A percentile compares a stretch with the other conserved stretches of the same genome.
These are phyloP conservation scores for Myiotriccus ornatus DNA, from an alignment of 2,797 vertebrate genomes.

Conservation along the genomic window DNA sequence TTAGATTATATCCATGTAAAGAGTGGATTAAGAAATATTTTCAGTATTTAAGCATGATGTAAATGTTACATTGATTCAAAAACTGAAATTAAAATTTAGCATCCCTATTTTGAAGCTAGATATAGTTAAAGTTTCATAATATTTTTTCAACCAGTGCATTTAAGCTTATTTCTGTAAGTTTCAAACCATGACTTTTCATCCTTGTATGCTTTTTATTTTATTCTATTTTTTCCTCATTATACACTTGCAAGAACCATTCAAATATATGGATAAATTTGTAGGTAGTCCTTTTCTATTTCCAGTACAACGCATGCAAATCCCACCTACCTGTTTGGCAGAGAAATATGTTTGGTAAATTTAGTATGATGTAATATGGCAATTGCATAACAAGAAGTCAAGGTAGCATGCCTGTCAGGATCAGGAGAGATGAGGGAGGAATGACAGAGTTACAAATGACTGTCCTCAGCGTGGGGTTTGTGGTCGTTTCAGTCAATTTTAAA, in stretches of 20 bases:
- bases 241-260: neutral
- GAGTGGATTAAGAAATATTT: neutral
- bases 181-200: neutral
- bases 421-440: neutral
- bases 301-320: neutral
- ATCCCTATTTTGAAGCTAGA: neutral
- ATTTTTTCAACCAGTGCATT: neutral
- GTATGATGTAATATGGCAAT: neutral
- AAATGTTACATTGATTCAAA: neutral
- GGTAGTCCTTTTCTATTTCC: neutral
- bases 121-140: neutral
- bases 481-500: neutral
- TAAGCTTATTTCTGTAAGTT: neutral
- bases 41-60: neutral
- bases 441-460: constrained; percentile 3
- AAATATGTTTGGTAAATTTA: constrained; percentile 33
- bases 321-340: neutral
- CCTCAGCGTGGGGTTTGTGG: neutral
- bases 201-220: neutral
- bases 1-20: neutral
- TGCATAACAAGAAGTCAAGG: neutral
- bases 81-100: neutral
- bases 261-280: neutral
- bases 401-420: neutral
- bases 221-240: neutral